Conservation (phyloP, 2,797 vertebrate genomes). For the Neostethus bicornis region DNA sequence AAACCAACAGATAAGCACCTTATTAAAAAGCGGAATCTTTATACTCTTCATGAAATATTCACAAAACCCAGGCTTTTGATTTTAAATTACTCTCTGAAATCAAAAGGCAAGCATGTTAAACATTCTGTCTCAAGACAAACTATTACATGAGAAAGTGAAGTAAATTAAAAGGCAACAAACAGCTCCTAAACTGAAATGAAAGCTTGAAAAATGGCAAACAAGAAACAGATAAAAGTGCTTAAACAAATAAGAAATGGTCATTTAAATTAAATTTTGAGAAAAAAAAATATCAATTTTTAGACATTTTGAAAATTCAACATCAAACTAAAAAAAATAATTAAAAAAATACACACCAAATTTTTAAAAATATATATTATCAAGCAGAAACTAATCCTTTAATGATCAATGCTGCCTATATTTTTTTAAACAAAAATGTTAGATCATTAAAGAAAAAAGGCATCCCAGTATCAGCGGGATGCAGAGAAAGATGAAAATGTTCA, state of each 20-base stretch:
- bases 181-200: slow-evolving; percentile 2
- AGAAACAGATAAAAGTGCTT: background rate
- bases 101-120: slow-evolving; percentile 33
- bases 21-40: slow-evolving; percentile 48
- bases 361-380: no score
- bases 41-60: slow-evolving; percentile 58
- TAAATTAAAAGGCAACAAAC: slow-evolving; percentile 22
- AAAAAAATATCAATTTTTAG: background rate
- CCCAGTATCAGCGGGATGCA: no score
- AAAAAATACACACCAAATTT: no score
- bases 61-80: slow-evolving; percentile 27
- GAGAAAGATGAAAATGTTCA: background rate
- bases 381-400: background rate
- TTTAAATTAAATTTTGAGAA: background rate
- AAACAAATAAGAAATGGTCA: background rate
- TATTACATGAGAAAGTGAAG: slow-evolving; percentile 13
- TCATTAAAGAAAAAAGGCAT: no score
- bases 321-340: background rate
- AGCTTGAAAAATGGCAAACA: background rate
- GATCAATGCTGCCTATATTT: slow-evolving; percentile 1
- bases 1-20: slow-evolving; percentile 58
- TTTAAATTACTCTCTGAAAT: slow-evolving; percentile 24
- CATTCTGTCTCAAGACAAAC: slow-evolving; percentile 25
- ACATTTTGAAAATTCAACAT: background rate
- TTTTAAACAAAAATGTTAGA: slow-evolving; percentile 4